These are phyloP conservation scores for Candidula unifasciata DNA, from an alignment of 2,888 invertebrate species.

Conservation along the genomic window DNA sequence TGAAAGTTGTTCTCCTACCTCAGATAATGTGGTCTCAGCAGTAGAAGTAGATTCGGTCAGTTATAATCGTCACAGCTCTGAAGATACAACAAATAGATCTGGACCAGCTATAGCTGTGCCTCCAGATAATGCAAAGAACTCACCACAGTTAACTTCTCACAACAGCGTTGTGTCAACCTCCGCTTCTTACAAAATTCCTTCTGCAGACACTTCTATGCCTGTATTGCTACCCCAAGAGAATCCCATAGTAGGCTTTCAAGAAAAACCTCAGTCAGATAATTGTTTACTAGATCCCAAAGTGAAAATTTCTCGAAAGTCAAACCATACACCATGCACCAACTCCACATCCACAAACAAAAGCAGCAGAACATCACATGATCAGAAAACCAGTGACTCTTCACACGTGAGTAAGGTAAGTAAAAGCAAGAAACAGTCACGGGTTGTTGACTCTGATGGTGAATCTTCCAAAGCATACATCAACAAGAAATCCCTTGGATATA, in stretches of 20 bases:
- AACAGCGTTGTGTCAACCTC: background rate
- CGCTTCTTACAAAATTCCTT: background rate
- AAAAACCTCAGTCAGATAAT: background rate
- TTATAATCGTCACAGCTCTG: too few species aligned
- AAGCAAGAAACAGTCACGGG: background rate
- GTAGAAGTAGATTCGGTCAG: too few species aligned
- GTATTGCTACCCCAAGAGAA: background rate
- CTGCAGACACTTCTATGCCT: background rate
- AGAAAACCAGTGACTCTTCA: background rate
- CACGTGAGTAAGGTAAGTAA: background rate
- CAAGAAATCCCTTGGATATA: background rate
- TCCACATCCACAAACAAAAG: background rate
- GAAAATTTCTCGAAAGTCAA: background rate
- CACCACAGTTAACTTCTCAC: too few species aligned
- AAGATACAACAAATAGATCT: background rate
- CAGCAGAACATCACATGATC: background rate
- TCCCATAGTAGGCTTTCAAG: background rate
- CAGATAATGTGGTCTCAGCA: too few species aligned
- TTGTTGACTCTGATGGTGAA: background rate
- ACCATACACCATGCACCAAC: background rate
- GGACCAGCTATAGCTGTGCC: background rate
- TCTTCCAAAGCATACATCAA: background rate
- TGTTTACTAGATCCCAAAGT: background rate
- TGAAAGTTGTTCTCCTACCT: too few species aligned
- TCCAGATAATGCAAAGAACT: too few species aligned